These are phyloP conservation scores for Enteromius anoplus DNA, from an alignment of 2,797 vertebrate genomes.

Conservation along the genomic window DNA sequence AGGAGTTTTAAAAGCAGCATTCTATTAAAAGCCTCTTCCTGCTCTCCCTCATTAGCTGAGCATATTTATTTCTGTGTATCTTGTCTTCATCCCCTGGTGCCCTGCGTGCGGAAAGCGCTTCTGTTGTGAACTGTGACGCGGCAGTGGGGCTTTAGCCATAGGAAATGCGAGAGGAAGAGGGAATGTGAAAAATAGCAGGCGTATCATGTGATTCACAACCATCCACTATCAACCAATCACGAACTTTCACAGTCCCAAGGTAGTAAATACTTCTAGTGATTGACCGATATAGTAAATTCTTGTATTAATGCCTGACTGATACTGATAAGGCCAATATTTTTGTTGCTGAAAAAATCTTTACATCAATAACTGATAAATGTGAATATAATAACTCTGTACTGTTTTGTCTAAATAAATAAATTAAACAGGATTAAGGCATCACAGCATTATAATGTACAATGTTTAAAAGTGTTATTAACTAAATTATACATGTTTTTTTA, in stretches of 20 bases:
- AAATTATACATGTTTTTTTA: not conserved
- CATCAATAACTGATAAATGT: not conserved
- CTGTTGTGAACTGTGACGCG: slow-evolving; percentile 70
- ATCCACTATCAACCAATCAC: slow-evolving; percentile 1
- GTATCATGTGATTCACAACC: not conserved
- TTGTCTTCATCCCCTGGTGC: slow-evolving; percentile 68
- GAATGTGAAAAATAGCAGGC: not conserved
- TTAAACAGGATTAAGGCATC: not conserved
- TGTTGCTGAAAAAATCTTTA: not conserved
- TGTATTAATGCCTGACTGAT: not conserved
- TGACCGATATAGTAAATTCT: not conserved
- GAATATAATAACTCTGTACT: not conserved
- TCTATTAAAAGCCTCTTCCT: slow-evolving; percentile 72
- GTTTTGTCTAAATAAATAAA: not conserved
- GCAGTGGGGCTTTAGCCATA: slow-evolving; percentile 22
- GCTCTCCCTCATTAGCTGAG: slow-evolving; percentile 76
- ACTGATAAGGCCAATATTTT: not conserved
- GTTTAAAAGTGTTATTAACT: not conserved
- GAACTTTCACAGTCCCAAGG: not conserved
- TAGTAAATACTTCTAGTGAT: not conserved
- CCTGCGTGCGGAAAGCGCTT: slow-evolving; percentile 65
- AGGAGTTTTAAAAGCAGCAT: slow-evolving; percentile 61
- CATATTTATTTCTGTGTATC: slow-evolving; percentile 77
- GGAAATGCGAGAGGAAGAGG: slow-evolving; percentile 10
- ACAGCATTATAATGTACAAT: not conserved